Evolutionary conservation across 2,113 vertebrate genomes (phyloP).

Genomic region (Willisornis vidua): DNA sequence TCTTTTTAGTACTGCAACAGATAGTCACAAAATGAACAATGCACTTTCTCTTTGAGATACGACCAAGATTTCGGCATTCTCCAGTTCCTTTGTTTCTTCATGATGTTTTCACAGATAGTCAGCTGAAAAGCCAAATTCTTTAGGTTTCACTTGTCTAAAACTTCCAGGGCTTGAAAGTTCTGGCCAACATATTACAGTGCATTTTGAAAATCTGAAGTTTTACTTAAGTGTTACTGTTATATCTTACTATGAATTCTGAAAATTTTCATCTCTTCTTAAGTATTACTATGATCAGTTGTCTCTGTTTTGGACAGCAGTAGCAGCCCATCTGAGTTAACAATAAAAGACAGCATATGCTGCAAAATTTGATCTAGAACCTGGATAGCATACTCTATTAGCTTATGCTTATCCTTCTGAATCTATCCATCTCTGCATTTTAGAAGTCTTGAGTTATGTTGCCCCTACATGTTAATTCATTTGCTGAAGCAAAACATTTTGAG

Average conservation of each 20-base stretch:
- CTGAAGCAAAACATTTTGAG: constrained; percentile 38
- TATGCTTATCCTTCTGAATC: background rate
- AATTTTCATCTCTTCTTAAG: background rate
- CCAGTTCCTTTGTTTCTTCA: background rate
- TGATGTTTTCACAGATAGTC: background rate
- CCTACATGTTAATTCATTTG: background rate
- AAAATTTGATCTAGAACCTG: background rate
- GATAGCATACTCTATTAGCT: background rate
- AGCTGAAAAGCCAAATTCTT: background rate
- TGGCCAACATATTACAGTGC: background rate
- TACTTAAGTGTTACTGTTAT: background rate
- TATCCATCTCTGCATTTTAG: background rate
- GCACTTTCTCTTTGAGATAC: background rate
- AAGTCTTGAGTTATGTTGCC: background rate
- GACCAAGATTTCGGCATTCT: background rate
- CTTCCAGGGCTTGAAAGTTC: background rate
- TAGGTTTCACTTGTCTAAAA: background rate
- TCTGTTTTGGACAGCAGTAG: background rate
- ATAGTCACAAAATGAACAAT: constrained; percentile 9
- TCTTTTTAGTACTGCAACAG: background rate
- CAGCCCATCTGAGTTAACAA: background rate
- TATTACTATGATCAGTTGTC: background rate
- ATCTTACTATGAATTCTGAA: background rate
- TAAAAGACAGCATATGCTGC: background rate
- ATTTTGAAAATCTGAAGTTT: background rate